Base-by-base conservation (phyloP, 2,888 invertebrate species). In the Lasioglossum vierecki region DNA sequence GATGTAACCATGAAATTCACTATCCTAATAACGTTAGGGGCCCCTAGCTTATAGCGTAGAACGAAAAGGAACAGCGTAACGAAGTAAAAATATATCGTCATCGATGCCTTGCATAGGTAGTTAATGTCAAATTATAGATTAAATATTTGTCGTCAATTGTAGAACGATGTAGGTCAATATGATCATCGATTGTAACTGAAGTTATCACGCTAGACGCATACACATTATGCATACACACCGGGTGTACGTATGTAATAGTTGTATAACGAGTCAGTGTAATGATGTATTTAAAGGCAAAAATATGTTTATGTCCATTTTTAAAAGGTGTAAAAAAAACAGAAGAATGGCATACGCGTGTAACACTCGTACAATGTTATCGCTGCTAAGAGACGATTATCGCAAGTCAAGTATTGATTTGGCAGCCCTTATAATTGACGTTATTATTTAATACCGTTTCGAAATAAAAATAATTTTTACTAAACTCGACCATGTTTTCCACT, bases 91-190 rank as follows among this genome's bases (percentile, higher is more conserved):
- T 87, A 84, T 91, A 90, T 91, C 88, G 86, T 93, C 91, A 92
- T 92, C 89, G 93, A 93, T 93, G 93, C 93, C 93, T 93, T 93
- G 91, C 90, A 85, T 91, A 93, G 90, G 89, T 89, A 91, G 92
- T 91, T 91, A 91, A 89, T 85, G 88, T 92, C 90, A 88, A 91
- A 89, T 91, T 90, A 90, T 91, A 90, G 85, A 88, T 83, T 82
- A 88, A 89, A 88, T 91, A 89, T 90, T 89, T 88, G 90, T 91
- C 92, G 91, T 93, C 91, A 91, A 93, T 91, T 91, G 88, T 88
- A 90, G 89, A 75, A 88, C 82, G 82, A 85, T 84, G 83, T 88
- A 88, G 91, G 49, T 80, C 85, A 84, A 83, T 84, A 80, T 83
- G 80, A 86, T 75, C 86, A 88, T 86, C 82, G 88, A 85, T 82